Conservation (phyloP, 2,113 vertebrate genomes). For the Odocoileus virginianus region DNA sequence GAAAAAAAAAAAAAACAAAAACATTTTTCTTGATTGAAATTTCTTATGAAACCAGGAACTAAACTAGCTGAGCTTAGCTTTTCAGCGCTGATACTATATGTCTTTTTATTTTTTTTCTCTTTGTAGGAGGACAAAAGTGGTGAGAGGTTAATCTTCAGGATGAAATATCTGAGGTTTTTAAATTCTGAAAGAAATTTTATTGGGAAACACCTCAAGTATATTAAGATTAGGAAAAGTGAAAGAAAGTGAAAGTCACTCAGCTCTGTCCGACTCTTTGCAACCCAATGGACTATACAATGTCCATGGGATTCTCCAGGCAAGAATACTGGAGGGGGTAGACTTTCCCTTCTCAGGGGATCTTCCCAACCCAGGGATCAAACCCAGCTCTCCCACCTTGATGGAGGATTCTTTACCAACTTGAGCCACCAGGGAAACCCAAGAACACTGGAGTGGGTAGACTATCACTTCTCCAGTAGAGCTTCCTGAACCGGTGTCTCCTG, state of each 20-base stretch:
- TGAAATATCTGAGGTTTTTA: background rate
- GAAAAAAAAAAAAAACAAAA: background rate
- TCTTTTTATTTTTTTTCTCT: background rate
- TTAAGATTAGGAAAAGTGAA: background rate
- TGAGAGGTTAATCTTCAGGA: background rate
- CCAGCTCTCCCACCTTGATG: background rate
- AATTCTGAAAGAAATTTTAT: background rate
- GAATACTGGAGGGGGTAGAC: background rate
- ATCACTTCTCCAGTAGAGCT: background rate
- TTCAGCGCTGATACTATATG: background rate
- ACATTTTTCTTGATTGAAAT: constrained; percentile 3
- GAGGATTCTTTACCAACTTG: background rate
- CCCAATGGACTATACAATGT: background rate
- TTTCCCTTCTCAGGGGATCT: background rate
- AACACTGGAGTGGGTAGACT: background rate
- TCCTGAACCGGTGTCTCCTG: fast-evolving
- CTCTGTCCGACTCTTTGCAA: background rate
- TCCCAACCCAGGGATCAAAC: background rate
- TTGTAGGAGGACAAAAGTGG: background rate
- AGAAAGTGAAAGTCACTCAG: background rate
- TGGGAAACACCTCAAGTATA: background rate
- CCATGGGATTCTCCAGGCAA: background rate
- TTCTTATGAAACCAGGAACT: background rate
- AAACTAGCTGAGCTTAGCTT: background rate
- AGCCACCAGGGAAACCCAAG: background rate